Percentiles rank a stretch among this genome's conserved stretches.
phyloP scores from a whole-genome alignment of 1,140 invertebrate species.

The Phocides pigmalion region DNA sequence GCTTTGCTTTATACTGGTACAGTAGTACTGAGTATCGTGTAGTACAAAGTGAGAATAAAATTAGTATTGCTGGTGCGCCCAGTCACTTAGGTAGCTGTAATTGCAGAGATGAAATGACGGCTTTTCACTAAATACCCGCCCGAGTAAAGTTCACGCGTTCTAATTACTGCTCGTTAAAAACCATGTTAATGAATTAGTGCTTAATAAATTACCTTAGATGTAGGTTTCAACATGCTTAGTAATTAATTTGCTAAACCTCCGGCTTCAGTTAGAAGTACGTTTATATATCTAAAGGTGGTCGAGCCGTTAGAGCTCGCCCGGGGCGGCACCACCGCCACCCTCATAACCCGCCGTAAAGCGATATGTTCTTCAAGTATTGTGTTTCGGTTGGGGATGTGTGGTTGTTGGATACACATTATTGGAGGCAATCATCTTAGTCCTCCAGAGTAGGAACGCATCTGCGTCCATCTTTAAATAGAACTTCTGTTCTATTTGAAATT shows the following conservation, averaged over 20 bases:
- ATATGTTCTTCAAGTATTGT: too few species aligned
- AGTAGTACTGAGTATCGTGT: neutral
- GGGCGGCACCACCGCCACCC: too few species aligned
- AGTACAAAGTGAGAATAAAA: conserved; percentile 8
- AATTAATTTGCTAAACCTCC: conserved; percentile 5
- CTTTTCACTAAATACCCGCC: conserved; percentile 18
- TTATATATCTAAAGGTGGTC: too few species aligned
- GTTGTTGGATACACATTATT: too few species aligned
- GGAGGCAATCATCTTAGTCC: too few species aligned
- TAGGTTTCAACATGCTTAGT: conserved; percentile 3
- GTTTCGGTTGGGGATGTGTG: too few species aligned
- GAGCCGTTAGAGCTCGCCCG: too few species aligned
- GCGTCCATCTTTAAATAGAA: too few species aligned
- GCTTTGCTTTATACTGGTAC: too few species aligned
- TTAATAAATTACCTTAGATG: conserved; percentile 29
- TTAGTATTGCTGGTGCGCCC: conserved; percentile 17
- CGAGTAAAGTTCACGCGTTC: conserved; percentile 25
- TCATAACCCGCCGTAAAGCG: too few species aligned
- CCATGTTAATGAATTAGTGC: conserved; percentile 28
- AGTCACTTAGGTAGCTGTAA: conserved; percentile 28
- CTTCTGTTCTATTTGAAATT: too few species aligned
- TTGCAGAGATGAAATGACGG: conserved; percentile 30
- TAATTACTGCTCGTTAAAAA: conserved; percentile 33
- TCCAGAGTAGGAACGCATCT: too few species aligned
- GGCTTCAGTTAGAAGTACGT: neutral